phyloP scores from a whole-genome alignment of 1,140 invertebrate genomes.

The Plectrocnemia conspersa region DNA sequence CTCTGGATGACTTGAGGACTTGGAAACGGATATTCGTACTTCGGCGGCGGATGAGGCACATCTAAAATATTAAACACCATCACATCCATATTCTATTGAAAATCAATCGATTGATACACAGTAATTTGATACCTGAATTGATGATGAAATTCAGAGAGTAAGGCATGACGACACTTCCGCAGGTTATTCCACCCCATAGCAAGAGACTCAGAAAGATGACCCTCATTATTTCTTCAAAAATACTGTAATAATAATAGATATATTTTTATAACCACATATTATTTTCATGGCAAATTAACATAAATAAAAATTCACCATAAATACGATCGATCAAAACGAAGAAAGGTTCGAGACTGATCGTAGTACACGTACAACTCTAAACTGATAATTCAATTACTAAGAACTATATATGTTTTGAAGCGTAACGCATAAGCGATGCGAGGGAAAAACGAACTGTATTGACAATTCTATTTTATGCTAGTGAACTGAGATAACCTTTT shows the following conservation, averaged over 20 bases:
- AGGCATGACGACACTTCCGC: constrained; percentile 46
- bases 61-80: constrained; percentile 41
- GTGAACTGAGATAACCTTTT: too few species aligned
- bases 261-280: background rate
- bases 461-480: too few species aligned
- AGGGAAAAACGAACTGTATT: too few species aligned
- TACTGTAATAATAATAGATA: constrained; percentile 41
- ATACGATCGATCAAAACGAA: background rate
- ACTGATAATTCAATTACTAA: background rate
- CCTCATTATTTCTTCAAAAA: constrained; percentile 50
- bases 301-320: background rate
- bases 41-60: constrained; percentile 48
- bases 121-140: background rate
- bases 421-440: background rate
- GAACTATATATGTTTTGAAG: background rate
- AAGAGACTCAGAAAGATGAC: constrained; percentile 46
- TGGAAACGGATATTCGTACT: constrained; percentile 50
- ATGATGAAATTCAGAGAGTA: constrained; percentile 46
- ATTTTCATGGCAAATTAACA: constrained; percentile 3
- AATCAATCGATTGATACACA: constrained; percentile 1
- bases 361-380: background rate
- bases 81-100: background rate
- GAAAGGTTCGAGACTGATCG: background rate
- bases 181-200: constrained; percentile 47
- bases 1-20: constrained; percentile 44